Evolutionary conservation across 1,140 invertebrate species (phyloP).

Genomic region (Physella acuta): DNA sequence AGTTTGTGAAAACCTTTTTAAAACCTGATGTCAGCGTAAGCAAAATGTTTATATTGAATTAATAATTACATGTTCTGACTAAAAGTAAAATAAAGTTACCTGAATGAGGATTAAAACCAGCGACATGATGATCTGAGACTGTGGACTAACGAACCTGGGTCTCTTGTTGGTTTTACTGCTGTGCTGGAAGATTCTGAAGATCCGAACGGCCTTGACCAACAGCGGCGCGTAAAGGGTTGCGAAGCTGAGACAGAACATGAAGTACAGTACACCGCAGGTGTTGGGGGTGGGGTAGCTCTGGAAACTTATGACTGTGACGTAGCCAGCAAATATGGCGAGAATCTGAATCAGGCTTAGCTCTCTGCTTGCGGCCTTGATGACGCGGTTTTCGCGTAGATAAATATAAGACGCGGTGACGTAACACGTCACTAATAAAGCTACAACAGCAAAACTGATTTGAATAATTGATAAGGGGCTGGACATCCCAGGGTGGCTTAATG

Average conservation of each 20-base stretch:
- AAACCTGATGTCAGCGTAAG: not conserved
- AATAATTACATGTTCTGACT: not conserved
- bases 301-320: slow-evolving; percentile 81
- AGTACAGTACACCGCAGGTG: slow-evolving; percentile 60
- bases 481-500: slow-evolving; percentile 21
- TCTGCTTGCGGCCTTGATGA: slow-evolving; percentile 85
- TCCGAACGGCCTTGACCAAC: slow-evolving; percentile 86
- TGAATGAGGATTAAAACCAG: slow-evolving; percentile 34
- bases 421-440: slow-evolving; percentile 59
- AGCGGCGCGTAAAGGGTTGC: slow-evolving; percentile 88
- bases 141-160: slow-evolving; percentile 34
- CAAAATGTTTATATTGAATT: not conserved
- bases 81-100: slow-evolving; percentile 28
- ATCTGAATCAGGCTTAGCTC: slow-evolving; percentile 86
- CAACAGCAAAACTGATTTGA: slow-evolving; percentile 59
- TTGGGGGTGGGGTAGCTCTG: slow-evolving; percentile 66
- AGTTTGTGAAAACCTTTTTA: not conserved
- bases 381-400: slow-evolving; percentile 80
- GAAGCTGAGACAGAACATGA: slow-evolving; percentile 83
- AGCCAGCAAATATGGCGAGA: slow-evolving; percentile 85
- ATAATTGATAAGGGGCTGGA: slow-evolving; percentile 56
- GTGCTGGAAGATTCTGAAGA: slow-evolving; percentile 86
- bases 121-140: slow-evolving; percentile 38
- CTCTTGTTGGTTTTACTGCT: slow-evolving; percentile 58
- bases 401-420: slow-evolving; percentile 67